Conservation (phyloP, 2,888 invertebrate species). For the Drosophila fulvimacula region DNA sequence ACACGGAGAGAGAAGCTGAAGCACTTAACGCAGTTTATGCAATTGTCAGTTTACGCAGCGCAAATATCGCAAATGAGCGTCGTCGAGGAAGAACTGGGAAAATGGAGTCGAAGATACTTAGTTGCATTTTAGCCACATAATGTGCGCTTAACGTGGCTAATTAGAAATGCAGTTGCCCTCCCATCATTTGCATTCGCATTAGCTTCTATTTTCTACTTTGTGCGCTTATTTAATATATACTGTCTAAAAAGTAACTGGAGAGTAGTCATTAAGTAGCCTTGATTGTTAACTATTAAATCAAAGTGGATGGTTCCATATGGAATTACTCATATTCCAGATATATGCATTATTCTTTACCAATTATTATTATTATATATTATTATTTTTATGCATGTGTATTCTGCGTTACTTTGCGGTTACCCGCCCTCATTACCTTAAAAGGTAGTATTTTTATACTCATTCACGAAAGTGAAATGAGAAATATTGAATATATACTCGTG, state of each 20-base stretch:
- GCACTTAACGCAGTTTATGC: conserved; percentile 69
- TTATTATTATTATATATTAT: too few species aligned
- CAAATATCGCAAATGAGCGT: conserved; percentile 32
- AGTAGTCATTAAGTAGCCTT: background rate
- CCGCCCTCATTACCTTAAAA: too few species aligned
- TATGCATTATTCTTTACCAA: background rate
- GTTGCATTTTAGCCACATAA: conserved; percentile 28
- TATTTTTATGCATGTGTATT: too few species aligned
- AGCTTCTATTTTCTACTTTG: background rate
- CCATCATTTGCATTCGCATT: conserved; percentile 5
- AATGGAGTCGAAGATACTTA: conserved; percentile 7
- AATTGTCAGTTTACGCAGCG: conserved; percentile 67
- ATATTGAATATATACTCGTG: too few species aligned
- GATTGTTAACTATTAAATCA: background rate
- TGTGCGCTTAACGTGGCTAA: conserved; percentile 32
- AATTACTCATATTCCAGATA: background rate
- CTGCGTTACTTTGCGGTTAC: too few species aligned
- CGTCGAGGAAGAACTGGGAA: background rate
- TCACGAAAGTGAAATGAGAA: too few species aligned
- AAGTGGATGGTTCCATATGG: background rate
- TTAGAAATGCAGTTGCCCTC: conserved; percentile 22
- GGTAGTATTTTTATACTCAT: too few species aligned
- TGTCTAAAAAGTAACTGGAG: background rate
- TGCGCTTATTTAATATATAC: background rate
- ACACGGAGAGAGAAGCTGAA: background rate